Conservation (phyloP, 2,797 vertebrate species). For the Benthosema pterotum region DNA sequence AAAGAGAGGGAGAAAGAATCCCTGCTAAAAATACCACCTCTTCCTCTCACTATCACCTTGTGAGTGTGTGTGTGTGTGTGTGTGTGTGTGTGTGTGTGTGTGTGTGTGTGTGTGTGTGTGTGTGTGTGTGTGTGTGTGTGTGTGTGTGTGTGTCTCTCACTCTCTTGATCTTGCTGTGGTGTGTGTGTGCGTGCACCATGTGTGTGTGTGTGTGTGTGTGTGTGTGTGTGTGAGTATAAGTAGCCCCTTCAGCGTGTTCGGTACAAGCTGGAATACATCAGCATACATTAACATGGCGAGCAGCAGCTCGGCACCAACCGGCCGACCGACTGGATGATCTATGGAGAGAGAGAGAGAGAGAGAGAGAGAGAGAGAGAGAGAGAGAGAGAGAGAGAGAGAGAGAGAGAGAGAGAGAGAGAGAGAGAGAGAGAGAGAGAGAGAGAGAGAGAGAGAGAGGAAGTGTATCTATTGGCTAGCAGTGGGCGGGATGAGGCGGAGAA, state of each 20-base stretch:
- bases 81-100: not conserved
- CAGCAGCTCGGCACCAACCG: slow-evolving; percentile 30
- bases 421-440: too few species aligned
- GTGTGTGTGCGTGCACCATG: not conserved
- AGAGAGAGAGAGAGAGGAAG: too few species aligned
- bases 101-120: not conserved
- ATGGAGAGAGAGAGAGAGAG: slow-evolving; percentile 68
- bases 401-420: not conserved
- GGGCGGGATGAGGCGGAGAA: too few species aligned
- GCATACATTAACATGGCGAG: slow-evolving; percentile 70
- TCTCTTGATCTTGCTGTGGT: slow-evolving; percentile 5
- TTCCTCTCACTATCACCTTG: slow-evolving; percentile 63
- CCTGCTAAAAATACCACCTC: slow-evolving; percentile 78
- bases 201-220: not conserved
- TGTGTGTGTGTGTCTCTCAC: slow-evolving; percentile 3
- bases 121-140: not conserved
- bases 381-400: slow-evolving; percentile 15
- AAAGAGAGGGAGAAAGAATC: slow-evolving; percentile 35
- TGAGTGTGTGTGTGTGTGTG: not conserved
- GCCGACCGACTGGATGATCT: slow-evolving; percentile 50
- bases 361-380: slow-evolving; percentile 46
- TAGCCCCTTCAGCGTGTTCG: slow-evolving; percentile 1
- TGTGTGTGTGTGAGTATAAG: not conserved
- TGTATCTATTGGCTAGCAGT: too few species aligned
- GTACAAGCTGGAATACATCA: slow-evolving; percentile 53